Conservation (phyloP, 1,140 invertebrate species). For the Dreissena polymorpha region DNA sequence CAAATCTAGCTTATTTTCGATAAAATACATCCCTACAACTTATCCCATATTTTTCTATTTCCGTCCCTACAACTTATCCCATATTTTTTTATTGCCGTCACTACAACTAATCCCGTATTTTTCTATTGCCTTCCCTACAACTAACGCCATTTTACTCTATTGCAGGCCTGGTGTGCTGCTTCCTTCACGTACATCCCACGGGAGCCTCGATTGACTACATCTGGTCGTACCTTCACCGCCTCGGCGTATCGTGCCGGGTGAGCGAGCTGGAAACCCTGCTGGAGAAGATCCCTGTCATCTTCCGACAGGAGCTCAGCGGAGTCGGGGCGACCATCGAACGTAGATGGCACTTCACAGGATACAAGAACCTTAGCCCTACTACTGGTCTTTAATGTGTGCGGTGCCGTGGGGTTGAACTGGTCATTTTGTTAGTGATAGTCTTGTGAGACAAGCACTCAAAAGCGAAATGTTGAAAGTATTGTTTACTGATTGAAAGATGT, state of each 20-base stretch:
- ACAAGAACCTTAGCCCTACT: conserved; percentile 39
- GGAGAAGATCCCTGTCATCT: conserved; percentile 87
- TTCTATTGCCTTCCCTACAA: no score
- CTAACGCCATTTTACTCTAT: conserved; percentile 49
- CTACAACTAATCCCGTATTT: background rate
- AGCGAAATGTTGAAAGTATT: no score
- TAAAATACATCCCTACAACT: no score
- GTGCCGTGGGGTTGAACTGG: background rate
- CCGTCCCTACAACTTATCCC: background rate
- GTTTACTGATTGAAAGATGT: no score
- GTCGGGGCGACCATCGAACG: conserved; percentile 89
- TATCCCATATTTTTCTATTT: no score
- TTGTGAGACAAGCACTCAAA: background rate
- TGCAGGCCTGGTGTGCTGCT: conserved; percentile 89
- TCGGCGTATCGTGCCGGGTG: conserved; percentile 84
- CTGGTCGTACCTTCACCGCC: conserved; percentile 90
- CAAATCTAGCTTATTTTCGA: no score
- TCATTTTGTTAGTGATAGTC: background rate
- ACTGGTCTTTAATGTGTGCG: background rate
- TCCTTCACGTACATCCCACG: conserved; percentile 93
- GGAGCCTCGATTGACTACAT: conserved; percentile 92
- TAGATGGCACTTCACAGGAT: conserved; percentile 84
- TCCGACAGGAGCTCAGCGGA: conserved; percentile 87
- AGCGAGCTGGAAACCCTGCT: conserved; percentile 89
- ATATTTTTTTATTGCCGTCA: conserved; percentile 55